These are phyloP conservation scores for Scaptomyza pallida DNA, from an alignment of 1,140 invertebrate species.

Conservation along the genomic window DNA sequence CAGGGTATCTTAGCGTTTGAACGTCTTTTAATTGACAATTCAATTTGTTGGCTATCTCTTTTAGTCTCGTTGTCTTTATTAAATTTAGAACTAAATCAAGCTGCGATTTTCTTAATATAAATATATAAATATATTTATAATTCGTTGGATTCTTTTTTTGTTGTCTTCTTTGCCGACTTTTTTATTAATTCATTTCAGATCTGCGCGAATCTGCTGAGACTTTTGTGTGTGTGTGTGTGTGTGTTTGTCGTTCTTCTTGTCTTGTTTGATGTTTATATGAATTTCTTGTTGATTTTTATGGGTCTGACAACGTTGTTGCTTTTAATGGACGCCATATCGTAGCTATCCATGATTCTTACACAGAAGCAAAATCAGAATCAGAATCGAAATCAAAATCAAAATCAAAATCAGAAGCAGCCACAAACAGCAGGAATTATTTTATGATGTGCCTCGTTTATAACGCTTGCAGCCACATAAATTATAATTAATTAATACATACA, in stretches of 20 bases:
- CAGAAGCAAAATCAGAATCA: constrained; percentile 34
- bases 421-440: constrained; percentile 62
- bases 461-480: constrained; percentile 77
- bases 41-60: not conserved
- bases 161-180: constrained; percentile 1
- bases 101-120: constrained; percentile 53
- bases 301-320: constrained; percentile 34
- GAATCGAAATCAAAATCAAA: no score
- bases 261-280: constrained; percentile 66
- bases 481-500: constrained; percentile 78
- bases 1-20: constrained; percentile 3
- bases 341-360: constrained; percentile 19
- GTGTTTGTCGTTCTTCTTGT: constrained; percentile 34
- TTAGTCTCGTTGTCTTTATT: constrained; percentile 13
- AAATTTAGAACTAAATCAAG: constrained; percentile 55
- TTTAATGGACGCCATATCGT: constrained; percentile 36
- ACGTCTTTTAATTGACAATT: not conserved
- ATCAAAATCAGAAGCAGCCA: constrained; percentile 5
- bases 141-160: constrained; percentile 9
- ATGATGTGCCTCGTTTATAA: constrained; percentile 77
- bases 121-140: constrained; percentile 52
- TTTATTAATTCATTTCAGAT: constrained; percentile 53
- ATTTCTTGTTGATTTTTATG: constrained; percentile 47
- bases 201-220: constrained; percentile 27
- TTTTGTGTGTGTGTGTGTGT: constrained; percentile 19